Conservation (phyloP, 2,888 invertebrate species). For the Phoronis australis region DNA sequence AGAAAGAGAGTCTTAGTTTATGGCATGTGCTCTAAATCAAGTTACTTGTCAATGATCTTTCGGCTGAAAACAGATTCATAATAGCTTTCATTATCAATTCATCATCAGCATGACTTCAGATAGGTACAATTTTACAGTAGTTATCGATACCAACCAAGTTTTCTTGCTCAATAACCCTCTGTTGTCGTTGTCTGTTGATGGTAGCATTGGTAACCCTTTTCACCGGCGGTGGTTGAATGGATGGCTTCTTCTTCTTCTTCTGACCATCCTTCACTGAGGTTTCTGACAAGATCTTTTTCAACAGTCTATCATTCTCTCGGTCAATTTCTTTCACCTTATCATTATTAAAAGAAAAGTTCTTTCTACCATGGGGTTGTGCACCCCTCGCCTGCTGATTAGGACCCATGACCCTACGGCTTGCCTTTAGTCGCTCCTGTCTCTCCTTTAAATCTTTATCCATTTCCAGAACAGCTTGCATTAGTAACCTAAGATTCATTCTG, state of each 20-base stretch:
- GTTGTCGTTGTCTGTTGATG: not conserved
- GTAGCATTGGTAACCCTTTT: not conserved
- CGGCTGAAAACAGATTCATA: too few species aligned
- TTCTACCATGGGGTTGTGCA: not conserved
- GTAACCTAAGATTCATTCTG: conserved; percentile 31
- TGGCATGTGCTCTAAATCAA: too few species aligned
- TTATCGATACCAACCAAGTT: not conserved
- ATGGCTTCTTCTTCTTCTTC: conserved; percentile 7
- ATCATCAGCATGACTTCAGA: too few species aligned
- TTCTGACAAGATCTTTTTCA: conserved; percentile 34
- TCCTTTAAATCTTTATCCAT: conserved; percentile 38
- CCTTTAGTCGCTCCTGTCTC: conserved; percentile 27
- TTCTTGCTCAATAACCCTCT: not conserved
- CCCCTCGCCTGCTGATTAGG: not conserved
- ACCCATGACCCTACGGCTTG: conserved; percentile 19
- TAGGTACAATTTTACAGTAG: too few species aligned
- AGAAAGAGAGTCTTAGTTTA: too few species aligned
- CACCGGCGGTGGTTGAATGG: not conserved
- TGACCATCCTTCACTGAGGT: conserved; percentile 14
- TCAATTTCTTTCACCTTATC: conserved; percentile 35
- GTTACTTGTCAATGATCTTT: too few species aligned
- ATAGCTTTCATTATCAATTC: too few species aligned
- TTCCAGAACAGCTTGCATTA: conserved; percentile 42
- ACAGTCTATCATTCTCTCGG: conserved; percentile 41
- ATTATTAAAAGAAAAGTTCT: conserved; percentile 27